Evolutionary conservation across 2,113 vertebrate genomes (phyloP).

Genomic region (Aspidoscelis tigris): DNA sequence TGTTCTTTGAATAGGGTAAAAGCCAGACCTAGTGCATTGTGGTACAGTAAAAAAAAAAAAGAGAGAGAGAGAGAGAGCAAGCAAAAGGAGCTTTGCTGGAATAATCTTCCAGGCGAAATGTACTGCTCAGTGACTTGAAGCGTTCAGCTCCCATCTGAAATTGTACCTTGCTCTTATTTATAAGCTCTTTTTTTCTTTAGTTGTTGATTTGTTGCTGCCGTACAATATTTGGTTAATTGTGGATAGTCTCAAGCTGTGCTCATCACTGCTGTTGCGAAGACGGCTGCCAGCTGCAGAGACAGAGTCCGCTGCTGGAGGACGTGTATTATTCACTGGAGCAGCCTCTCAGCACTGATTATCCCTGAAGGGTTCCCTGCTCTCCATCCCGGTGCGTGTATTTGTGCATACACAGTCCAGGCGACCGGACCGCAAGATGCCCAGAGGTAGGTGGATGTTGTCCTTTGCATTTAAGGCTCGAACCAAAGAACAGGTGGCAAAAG

Average conservation of each 20-base stretch:
- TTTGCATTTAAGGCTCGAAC: conserved; percentile 22
- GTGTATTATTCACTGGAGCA: conserved; percentile 67
- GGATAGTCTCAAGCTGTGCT: conserved; percentile 81
- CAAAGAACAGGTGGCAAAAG: neutral
- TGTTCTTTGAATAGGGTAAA: conserved; percentile 93
- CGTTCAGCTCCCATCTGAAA: conserved; percentile 72
- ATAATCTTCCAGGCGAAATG: conserved; percentile 74
- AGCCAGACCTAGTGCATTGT: conserved; percentile 89
- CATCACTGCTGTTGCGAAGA: conserved; percentile 69
- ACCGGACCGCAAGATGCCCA: conserved; percentile 39
- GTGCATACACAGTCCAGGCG: conserved; percentile 52
- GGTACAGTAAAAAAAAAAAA: conserved; percentile 85
- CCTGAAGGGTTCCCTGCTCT: conserved; percentile 60
- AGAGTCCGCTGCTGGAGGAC: conserved; percentile 73
- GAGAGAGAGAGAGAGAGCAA: conserved; percentile 87
- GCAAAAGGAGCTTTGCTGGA: conserved; percentile 87
- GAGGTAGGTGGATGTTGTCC: conserved; percentile 63
- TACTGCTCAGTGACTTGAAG: conserved; percentile 68
- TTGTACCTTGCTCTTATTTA: conserved; percentile 70
- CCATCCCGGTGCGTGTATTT: conserved; percentile 23
- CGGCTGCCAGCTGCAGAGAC: conserved; percentile 72
- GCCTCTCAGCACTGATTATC: conserved; percentile 64
- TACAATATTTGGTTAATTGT: conserved; percentile 76
- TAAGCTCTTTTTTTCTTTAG: conserved; percentile 32
- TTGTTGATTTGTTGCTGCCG: conserved; percentile 71